Base-by-base conservation (phyloP, 2,888 invertebrate species). In the Melanostoma mellinum region DNA sequence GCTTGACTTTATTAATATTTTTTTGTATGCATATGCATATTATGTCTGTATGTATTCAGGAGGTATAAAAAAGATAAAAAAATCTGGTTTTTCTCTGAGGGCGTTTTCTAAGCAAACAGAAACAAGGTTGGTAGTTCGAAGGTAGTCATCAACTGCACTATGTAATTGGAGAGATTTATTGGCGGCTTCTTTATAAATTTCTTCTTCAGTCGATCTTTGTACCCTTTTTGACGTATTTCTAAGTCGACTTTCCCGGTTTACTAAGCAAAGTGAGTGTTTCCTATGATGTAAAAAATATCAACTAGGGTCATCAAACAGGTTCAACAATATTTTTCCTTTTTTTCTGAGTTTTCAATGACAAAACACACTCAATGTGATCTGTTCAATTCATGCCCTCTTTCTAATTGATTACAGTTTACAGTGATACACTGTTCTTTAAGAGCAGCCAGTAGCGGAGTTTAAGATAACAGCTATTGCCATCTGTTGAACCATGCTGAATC, bases 121-220 rank as follows among this genome's bases (percentile, higher is more conserved):
- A 63, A 2, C n/a, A 32, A 50, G 38, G 42, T 10, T 50, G 48
- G 35, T 46, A 48, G 30, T n/a, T 30, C 20, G 38, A 35, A 33
- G 38, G 56, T 46, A n/a, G 44, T 65, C 44, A 1, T 40, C 32
- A 50, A 44, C 50, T 46, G 63, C 63, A 63, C 50, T 38, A 38
- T 30, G 56, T 74, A 74, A 74, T 74, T 63, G 55, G 68, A 82
- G 78, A 68, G 80, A 75, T 80, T 78, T 67, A 72, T 72, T 68
- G 77, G 72, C 67, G 81, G 81, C 81, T 72, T 78, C 78, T 63
- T 63, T 48, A 46, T 30, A 36, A 38, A 50, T 63, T 61, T 67
- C 48, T 63, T 68, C 53, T 55, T 44, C 20, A n/a, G 30, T 46
- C 50, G 67, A 53, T 63, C 52, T 67, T 67, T 52, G 3, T 44